These are phyloP conservation scores for Paracentrotus lividus DNA, from an alignment of 53 echinoderm and acorn worm species.

Conservation along the genomic window DNA sequence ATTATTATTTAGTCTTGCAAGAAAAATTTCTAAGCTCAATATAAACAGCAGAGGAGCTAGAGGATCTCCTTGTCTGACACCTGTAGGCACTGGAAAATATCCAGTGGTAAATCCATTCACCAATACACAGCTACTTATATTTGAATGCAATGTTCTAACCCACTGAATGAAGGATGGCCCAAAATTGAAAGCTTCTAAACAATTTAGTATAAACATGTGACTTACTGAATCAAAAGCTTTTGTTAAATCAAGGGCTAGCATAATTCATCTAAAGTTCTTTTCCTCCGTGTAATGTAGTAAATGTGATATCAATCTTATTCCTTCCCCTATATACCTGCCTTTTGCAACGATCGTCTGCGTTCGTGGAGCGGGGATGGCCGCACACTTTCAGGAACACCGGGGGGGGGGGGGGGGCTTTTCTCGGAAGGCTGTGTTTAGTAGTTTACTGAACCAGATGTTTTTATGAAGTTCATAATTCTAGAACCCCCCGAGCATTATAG, in stretches of 20 bases:
- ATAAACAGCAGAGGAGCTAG: not conserved
- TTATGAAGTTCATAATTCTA: too few species aligned
- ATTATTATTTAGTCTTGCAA: not conserved
- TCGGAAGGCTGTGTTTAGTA: too few species aligned
- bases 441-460: too few species aligned
- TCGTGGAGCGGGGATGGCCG: too few species aligned
- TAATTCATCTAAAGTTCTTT: not conserved
- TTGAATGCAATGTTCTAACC: slow-evolving; percentile 4
- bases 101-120: slow-evolving; percentile 45
- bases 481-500: too few species aligned
- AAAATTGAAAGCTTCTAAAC: slow-evolving; percentile 49
- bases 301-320: slow-evolving; percentile 43
- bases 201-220: not conserved
- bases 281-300: not conserved
- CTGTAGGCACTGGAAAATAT: slow-evolving; percentile 43
- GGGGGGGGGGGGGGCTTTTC: too few species aligned
- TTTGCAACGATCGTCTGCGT: too few species aligned
- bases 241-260: slow-evolving; percentile 18
- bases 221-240: slow-evolving; percentile 18
- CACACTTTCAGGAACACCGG: too few species aligned
- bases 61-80: slow-evolving; percentile 13
- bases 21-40: not conserved
- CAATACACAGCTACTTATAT: slow-evolving; percentile 37
- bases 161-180: slow-evolving; percentile 31
- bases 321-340: slow-evolving; percentile 34